These are phyloP conservation scores for Xestia xanthographa DNA, from an alignment of 2,888 invertebrate genomes.

Conservation along the genomic window DNA sequence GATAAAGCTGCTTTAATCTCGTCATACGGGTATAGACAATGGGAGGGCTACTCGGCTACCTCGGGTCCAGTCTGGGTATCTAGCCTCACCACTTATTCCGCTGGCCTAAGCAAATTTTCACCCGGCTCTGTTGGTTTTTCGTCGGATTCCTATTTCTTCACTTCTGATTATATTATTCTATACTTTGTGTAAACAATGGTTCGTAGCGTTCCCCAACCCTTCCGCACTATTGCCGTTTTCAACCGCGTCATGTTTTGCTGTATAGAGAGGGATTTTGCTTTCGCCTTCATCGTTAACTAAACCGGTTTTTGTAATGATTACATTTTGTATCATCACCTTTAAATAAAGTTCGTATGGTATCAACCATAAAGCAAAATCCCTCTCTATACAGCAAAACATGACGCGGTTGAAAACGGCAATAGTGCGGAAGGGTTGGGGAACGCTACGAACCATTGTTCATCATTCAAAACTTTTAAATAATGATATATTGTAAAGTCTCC, in stretches of 20 bases:
- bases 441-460: constrained; percentile 83
- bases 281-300: constrained; percentile 2
- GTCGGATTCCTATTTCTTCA: constrained; percentile 90
- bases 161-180: constrained; percentile 90
- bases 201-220: constrained; percentile 81
- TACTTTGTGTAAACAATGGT: constrained; percentile 90
- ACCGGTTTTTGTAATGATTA: background rate
- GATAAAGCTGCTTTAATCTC: constrained; percentile 69
- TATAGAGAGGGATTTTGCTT: constrained; percentile 74
- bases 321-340: no score
- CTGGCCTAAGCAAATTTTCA: constrained; percentile 91
- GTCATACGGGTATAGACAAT: constrained; percentile 81
- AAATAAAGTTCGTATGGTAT: no score
- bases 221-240: constrained; percentile 86
- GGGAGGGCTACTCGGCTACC: constrained; percentile 60
- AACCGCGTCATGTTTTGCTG: constrained; percentile 70
- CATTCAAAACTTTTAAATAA: no score
- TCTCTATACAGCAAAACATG: constrained; percentile 75
- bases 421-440: constrained; percentile 88
- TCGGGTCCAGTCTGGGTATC: constrained; percentile 80
- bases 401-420: constrained; percentile 79
- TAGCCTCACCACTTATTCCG: constrained; percentile 87
- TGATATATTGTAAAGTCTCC: background rate
- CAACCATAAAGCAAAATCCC: constrained; percentile 65
- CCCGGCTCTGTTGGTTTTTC: constrained; percentile 89